phyloP scores from a whole-genome alignment of 2,113 vertebrate genomes.

The Crotophaga sulcirostris region DNA sequence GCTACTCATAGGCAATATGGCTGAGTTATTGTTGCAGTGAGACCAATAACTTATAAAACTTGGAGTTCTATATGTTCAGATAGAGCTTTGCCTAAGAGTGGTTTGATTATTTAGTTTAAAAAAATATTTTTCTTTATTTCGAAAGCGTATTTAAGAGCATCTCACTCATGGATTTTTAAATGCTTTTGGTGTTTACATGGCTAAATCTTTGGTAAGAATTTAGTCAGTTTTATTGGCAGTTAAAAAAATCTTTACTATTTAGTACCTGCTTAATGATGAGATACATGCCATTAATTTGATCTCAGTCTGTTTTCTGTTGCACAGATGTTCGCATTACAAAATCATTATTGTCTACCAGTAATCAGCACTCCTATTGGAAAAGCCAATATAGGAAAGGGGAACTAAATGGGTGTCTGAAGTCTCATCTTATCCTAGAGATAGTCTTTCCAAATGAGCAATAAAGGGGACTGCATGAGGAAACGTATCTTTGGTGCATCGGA shows the following conservation, averaged over 20 bases:
- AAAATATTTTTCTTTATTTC: neutral
- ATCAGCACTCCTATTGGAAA: neutral
- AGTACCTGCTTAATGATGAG: constrained; percentile 17
- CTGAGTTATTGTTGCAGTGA: constrained; percentile 37
- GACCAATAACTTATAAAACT: constrained; percentile 30
- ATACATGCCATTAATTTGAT: constrained; percentile 14
- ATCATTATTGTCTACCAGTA: constrained; percentile 28
- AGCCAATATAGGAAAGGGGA: constrained; percentile 7
- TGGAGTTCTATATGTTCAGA: neutral
- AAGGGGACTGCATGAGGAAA: neutral
- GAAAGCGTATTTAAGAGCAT: neutral
- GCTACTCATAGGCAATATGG: constrained; percentile 15
- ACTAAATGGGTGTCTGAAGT: constrained; percentile 42
- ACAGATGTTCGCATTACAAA: constrained; percentile 54
- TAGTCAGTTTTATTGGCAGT: neutral
- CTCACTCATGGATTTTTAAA: neutral
- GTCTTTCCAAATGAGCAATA: constrained; percentile 36
- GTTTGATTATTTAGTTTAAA: neutral
- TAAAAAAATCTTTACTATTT: neutral
- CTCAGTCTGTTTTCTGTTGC: constrained; percentile 23
- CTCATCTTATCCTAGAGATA: constrained; percentile 3
- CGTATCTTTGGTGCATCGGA: neutral
- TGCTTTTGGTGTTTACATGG: neutral
- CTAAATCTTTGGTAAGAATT: neutral
- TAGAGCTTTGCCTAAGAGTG: neutral